Evolutionary conservation across 2,797 vertebrate species (phyloP).

Genomic region (Helostoma temminkii): DNA sequence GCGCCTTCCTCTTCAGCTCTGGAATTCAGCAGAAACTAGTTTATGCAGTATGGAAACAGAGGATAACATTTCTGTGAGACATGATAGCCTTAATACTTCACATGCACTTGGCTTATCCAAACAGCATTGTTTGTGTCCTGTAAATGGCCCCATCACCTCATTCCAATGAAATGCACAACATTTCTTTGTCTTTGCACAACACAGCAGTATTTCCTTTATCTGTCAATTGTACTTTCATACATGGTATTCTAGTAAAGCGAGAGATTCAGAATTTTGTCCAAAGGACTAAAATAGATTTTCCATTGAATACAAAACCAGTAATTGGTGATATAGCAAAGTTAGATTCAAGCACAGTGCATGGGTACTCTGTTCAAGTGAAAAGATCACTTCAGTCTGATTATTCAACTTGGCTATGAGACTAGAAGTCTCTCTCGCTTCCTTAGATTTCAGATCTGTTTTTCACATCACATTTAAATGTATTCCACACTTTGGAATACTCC

Average conservation of each 20-base stretch:
- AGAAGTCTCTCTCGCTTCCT: slow-evolving; percentile 43
- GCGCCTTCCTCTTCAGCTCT: slow-evolving; percentile 17
- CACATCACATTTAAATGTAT: slow-evolving; percentile 57
- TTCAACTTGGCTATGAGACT: slow-evolving; percentile 41
- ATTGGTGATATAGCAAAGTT: slow-evolving; percentile 34
- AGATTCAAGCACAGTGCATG: slow-evolving; percentile 20
- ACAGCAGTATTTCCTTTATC: background rate
- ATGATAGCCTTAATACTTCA: slow-evolving; percentile 39
- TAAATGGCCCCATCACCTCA: slow-evolving; percentile 7
- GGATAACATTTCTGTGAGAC: slow-evolving; percentile 44
- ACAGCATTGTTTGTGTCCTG: slow-evolving; percentile 35
- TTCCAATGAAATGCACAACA: slow-evolving; percentile 1
- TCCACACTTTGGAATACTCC: slow-evolving; percentile 54
- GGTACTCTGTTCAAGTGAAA: slow-evolving; percentile 44
- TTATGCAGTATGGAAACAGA: slow-evolving; percentile 45
- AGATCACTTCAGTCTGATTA: slow-evolving; percentile 30
- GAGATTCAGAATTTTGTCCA: slow-evolving; percentile 9
- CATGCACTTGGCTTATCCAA: slow-evolving; percentile 55
- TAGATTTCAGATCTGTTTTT: slow-evolving; percentile 63
- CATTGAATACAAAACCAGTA: slow-evolving; percentile 23
- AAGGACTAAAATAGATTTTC: slow-evolving; percentile 18
- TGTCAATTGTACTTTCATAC: background rate
- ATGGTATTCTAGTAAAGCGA: background rate
- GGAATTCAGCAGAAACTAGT: slow-evolving; percentile 55
- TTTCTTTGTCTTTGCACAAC: too few relatives aligned